A percentile compares a stretch with the other conserved stretches of the same genome.
Evolutionary conservation across 2,888 invertebrate species (phyloP).

Genomic region (Eupithecia pulchellata): DNA sequence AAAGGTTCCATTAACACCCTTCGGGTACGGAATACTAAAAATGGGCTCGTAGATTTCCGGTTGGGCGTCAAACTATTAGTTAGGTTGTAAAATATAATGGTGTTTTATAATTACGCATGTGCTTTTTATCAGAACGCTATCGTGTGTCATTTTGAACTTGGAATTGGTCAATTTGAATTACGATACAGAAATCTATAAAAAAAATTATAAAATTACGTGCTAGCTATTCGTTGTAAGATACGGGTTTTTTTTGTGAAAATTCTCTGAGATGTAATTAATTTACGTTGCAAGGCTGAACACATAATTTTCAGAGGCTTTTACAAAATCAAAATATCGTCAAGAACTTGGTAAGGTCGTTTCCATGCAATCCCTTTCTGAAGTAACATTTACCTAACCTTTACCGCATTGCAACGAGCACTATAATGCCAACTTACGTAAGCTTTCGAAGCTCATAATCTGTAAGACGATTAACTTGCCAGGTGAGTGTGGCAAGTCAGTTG

Average conservation of each 20-base stretch:
- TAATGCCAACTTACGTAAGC: conserved; percentile 31
- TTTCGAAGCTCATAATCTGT: conserved; percentile 20
- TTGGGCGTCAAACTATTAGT: conserved; percentile 32
- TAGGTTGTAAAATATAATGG: conserved; percentile 34
- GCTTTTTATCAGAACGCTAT: not conserved
- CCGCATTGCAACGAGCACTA: conserved; percentile 22
- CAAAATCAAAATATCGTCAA: not conserved
- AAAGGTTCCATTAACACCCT: too few relatives aligned
- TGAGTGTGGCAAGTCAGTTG: conserved; percentile 2
- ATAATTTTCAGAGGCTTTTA: not conserved
- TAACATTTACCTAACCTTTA: conserved; percentile 40
- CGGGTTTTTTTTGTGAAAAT: too few relatives aligned
- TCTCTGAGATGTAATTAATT: not conserved
- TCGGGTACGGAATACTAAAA: too few relatives aligned
- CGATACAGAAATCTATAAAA: not conserved
- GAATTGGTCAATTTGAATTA: not conserved
- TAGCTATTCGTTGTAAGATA: not conserved
- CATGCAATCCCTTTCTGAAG: conserved; percentile 15
- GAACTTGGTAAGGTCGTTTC: not conserved
- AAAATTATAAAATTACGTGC: too few relatives aligned
- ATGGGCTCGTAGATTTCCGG: conserved; percentile 32
- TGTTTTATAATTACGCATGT: conserved; percentile 23
- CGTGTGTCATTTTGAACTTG: not conserved
- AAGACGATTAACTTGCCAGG: conserved; percentile 21
- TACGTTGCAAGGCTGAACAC: not conserved